Conservation (phyloP, 1,140 invertebrate species). For the Hyphantria cunea region DNA sequence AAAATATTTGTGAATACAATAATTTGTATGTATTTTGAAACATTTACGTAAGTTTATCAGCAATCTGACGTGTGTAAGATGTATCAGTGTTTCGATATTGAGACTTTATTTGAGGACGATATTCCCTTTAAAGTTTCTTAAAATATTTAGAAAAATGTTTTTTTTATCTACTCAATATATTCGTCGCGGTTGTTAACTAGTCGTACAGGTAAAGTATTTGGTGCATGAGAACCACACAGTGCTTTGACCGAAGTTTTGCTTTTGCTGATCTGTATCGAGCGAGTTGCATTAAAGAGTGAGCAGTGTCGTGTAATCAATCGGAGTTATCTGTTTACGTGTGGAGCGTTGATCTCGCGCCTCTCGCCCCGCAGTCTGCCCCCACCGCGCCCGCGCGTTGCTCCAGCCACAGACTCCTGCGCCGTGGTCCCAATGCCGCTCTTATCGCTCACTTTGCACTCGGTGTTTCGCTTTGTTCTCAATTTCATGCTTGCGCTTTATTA, state of each 20-base stretch:
- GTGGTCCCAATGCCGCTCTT: slow-evolving; percentile 31
- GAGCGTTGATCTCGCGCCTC: slow-evolving; percentile 50
- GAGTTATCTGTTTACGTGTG: slow-evolving; percentile 59
- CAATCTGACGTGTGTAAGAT: too few species aligned
- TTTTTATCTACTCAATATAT: too few species aligned
- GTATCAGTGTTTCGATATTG: too few species aligned
- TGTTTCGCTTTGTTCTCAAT: slow-evolving; percentile 50
- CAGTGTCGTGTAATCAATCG: slow-evolving; percentile 56
- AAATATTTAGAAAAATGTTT: too few species aligned
- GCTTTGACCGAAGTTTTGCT: slow-evolving; percentile 7
- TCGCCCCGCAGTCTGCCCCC: neutral
- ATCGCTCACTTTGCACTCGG: slow-evolving; percentile 46
- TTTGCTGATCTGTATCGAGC: slow-evolving; percentile 20
- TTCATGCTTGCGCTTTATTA: slow-evolving; percentile 7
- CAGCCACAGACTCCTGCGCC: slow-evolving; percentile 1
- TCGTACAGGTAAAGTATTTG: neutral
- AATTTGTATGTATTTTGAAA: too few species aligned
- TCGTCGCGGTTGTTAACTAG: neutral
- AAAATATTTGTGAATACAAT: too few species aligned
- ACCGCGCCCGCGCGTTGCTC: slow-evolving; percentile 1
- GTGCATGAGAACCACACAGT: slow-evolving; percentile 22
- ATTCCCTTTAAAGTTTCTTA: too few species aligned
- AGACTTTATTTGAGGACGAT: too few species aligned
- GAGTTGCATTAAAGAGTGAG: slow-evolving; percentile 41
- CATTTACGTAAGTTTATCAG: too few species aligned